phyloP scores from a whole-genome alignment of 2,888 invertebrate species.

The Polyommatus iphigenia region DNA sequence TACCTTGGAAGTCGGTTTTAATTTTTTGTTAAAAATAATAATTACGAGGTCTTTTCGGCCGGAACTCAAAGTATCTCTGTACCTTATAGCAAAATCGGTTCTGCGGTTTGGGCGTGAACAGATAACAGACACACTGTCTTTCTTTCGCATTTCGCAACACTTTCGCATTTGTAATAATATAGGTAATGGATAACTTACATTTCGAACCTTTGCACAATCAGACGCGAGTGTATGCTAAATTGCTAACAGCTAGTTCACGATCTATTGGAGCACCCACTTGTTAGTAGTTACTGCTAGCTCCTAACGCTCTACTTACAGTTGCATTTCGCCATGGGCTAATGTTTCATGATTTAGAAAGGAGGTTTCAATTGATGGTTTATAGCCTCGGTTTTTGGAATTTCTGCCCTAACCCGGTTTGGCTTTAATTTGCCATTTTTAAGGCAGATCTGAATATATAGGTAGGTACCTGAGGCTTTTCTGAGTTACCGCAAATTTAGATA shows the following conservation, averaged over 20 bases:
- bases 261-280: neutral
- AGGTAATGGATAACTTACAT: neutral
- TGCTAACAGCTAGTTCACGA: constrained; percentile 3
- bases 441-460: neutral
- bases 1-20: too few relatives aligned
- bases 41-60: too few relatives aligned
- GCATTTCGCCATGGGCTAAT: constrained; percentile 6
- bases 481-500: too few relatives aligned
- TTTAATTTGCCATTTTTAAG: neutral
- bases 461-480: too few relatives aligned
- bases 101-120: too few relatives aligned
- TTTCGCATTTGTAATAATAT: too few relatives aligned
- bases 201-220: neutral
- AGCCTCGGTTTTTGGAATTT: neutral
- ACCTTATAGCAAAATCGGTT: too few relatives aligned
- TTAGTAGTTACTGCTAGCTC: neutral
- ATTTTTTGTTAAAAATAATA: too few relatives aligned
- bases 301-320: constrained; percentile 13
- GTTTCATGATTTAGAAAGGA: constrained; percentile 11
- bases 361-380: neutral
- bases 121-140: too few relatives aligned
- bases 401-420: neutral
- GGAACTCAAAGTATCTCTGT: too few relatives aligned
- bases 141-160: too few relatives aligned
- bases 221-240: constrained; percentile 7